Base-by-base conservation (phyloP, 2,113 vertebrate species). In the Triplophysa tibetana region DNA sequence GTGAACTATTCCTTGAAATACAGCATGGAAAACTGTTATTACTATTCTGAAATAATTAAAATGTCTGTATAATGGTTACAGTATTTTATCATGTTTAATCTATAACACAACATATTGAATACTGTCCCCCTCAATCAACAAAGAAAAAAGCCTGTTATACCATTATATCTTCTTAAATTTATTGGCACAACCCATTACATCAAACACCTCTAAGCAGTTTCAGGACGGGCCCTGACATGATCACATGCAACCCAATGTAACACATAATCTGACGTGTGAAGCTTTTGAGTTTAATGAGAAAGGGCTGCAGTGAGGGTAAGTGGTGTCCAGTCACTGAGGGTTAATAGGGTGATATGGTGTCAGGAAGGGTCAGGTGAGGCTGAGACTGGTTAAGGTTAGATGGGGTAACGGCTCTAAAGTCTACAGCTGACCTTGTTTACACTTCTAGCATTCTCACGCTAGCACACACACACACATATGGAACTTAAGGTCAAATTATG, bases 291-390 rank as follows among this genome's bases (percentile, higher is more conserved):
- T 41, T 43, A 19, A 41, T 60, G 41, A 61, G n/a, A 74, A 21
- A 74, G 33, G 54, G 13, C 19, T 9, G 19, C 52, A 24, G 29
- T 58, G 12, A 58, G 29, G 14, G 58, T 60, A 29, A 19, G 38
- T n/a, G n/a, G 63, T 8, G 21, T 13, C 19, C 6, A 66, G 74
- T 87, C 64, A 83, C 66, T 8, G 54, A 68, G 19, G 33, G 65
- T 69, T 74, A 19, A 9, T 8, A 73, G 29, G 68, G 41, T 78
- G 52, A 78, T 26, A 23, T 17, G 21, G 41, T 50, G 76, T 78
- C 50, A 68, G 50, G 63, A 13, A 24, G 54, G 54, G 33, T 73
- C 29, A 38, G 52, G 29, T 72, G 33, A 58, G 29, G 17, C 33
- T 72, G 19, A 72, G 29, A 21, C 38, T 75, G 56, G n/a, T 70